These are phyloP conservation scores for Eretmocerus hayati DNA, from an alignment of 2,888 invertebrate genomes.

Conservation along the genomic window DNA sequence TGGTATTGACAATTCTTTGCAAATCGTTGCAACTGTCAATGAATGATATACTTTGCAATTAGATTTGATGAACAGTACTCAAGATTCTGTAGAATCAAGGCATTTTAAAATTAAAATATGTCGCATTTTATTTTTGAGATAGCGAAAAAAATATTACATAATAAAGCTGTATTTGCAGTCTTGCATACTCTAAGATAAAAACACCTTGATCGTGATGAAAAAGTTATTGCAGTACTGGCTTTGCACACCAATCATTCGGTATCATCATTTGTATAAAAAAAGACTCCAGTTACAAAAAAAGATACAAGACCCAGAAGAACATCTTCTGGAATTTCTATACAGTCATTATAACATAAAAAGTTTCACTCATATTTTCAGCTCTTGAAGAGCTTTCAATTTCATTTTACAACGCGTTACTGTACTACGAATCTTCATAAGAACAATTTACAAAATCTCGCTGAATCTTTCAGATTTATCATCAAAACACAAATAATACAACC, in stretches of 20 bases:
- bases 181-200: slow-evolving; percentile 30
- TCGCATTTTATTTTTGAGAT: slow-evolving; percentile 32
- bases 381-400: slow-evolving; percentile 14
- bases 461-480: slow-evolving; percentile 17
- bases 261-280: slow-evolving; percentile 22
- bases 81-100: not conserved
- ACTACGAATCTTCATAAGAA: slow-evolving; percentile 17
- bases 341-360: slow-evolving; percentile 16
- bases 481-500: slow-evolving; percentile 19
- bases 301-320: slow-evolving; percentile 17
- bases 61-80: not conserved
- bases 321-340: slow-evolving; percentile 15
- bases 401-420: slow-evolving; percentile 12
- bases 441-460: slow-evolving; percentile 8
- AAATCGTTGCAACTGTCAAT: not conserved
- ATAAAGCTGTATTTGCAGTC: slow-evolving; percentile 36
- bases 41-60: not conserved
- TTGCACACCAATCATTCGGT: slow-evolving; percentile 19
- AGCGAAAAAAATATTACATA: slow-evolving; percentile 30
- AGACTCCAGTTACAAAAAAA: slow-evolving; percentile 20
- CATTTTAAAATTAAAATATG: slow-evolving; percentile 18
- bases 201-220: slow-evolving; percentile 18
- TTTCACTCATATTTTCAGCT: slow-evolving; percentile 9
- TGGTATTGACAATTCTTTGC: slow-evolving; percentile 5
- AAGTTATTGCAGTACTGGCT: slow-evolving; percentile 22